phyloP scores from a whole-genome alignment of 2,888 invertebrate genomes.

The Macaria liturata region DNA sequence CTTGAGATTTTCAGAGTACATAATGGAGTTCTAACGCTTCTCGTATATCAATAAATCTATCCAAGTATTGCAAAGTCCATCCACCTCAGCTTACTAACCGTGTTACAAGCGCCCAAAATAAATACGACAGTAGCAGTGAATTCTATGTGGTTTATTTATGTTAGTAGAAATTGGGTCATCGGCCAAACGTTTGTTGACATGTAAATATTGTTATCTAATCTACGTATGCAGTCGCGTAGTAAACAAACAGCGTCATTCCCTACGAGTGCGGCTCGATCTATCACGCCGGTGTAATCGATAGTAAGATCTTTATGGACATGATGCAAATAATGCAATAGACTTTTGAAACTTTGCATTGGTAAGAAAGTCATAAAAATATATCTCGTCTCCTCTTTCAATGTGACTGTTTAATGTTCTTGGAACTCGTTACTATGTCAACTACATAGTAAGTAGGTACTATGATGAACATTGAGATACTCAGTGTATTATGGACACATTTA shows the following conservation, averaged over 20 bases:
- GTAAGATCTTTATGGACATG: constrained; percentile 36
- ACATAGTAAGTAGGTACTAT: too few relatives aligned
- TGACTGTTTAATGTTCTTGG: too few relatives aligned
- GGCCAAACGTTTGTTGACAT: constrained; percentile 9
- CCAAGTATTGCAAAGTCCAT: too few relatives aligned
- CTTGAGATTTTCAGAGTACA: too few relatives aligned
- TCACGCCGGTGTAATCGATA: constrained; percentile 40
- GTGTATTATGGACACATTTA: too few relatives aligned
- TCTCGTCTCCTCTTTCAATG: too few relatives aligned
- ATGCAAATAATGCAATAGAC: neutral
- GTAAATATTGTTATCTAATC: constrained; percentile 11
- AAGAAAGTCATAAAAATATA: too few relatives aligned
- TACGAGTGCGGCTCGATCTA: constrained; percentile 42
- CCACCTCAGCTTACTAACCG: too few relatives aligned
- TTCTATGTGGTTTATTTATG: constrained; percentile 10
- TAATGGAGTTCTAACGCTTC: too few relatives aligned
- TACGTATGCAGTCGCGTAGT: constrained; percentile 29
- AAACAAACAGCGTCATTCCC: constrained; percentile 50
- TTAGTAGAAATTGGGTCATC: constrained; percentile 14
- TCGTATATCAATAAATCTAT: too few relatives aligned
- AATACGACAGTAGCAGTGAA: neutral
- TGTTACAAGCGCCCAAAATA: neutral
- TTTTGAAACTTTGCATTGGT: neutral
- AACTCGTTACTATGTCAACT: too few relatives aligned
- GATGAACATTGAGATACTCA: too few relatives aligned